Conservation (phyloP, 1,140 invertebrate genomes). For the Platyscapa corneri region DNA sequence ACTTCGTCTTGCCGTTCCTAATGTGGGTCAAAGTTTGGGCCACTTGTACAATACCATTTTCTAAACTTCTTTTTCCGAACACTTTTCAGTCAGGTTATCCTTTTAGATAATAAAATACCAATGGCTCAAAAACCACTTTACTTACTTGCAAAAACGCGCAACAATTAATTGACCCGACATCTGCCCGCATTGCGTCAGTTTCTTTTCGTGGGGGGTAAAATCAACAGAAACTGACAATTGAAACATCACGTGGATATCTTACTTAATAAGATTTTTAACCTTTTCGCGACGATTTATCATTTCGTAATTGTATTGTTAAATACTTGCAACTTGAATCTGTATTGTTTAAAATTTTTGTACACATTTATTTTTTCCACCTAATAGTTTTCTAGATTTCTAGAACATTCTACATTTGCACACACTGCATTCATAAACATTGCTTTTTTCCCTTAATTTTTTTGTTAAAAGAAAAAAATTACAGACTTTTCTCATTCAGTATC, state of each 20-base stretch:
- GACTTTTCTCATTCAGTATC: no score
- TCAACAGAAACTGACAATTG: neutral
- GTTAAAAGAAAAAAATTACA: neutral
- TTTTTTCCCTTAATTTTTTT: neutral
- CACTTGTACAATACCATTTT: conserved; percentile 25
- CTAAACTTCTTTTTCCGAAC: neutral
- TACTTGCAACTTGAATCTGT: neutral
- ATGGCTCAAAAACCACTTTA: neutral
- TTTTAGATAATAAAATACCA: neutral
- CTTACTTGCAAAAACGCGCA: neutral
- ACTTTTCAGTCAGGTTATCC: neutral
- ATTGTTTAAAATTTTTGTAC: neutral
- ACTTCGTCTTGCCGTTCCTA: neutral
- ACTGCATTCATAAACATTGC: neutral
- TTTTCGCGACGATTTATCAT: neutral
- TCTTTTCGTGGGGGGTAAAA: neutral
- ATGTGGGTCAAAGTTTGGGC: conserved; percentile 41
- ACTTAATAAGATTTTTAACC: neutral
- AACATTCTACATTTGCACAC: neutral
- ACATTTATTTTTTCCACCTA: neutral
- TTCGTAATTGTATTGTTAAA: neutral
- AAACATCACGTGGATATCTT: neutral
- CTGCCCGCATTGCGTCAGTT: neutral
- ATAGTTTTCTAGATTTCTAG: neutral
- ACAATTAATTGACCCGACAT: neutral